These are phyloP conservation scores for Anolis sagrei DNA, from an alignment of 2,113 vertebrate genomes.

Conservation along the genomic window DNA sequence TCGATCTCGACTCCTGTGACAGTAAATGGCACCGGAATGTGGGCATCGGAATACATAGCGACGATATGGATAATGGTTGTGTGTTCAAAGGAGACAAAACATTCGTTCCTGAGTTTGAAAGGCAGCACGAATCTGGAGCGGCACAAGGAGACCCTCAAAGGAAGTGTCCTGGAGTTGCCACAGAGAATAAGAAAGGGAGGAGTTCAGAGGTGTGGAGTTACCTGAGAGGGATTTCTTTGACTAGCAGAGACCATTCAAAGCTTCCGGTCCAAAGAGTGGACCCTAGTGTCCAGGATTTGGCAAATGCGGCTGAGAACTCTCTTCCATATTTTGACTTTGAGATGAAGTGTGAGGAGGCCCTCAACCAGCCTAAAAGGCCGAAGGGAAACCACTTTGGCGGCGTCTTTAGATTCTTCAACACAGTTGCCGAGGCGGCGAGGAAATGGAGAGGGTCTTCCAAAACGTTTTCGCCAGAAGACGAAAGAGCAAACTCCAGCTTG, in stretches of 20 bases:
- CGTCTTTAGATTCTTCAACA: slow-evolving; percentile 86
- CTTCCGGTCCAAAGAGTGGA: slow-evolving; percentile 80
- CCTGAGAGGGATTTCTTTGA: slow-evolving; percentile 85
- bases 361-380: slow-evolving; percentile 64
- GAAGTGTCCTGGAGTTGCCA: slow-evolving; percentile 70
- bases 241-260: slow-evolving; percentile 77
- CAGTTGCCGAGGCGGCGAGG: slow-evolving; percentile 83
- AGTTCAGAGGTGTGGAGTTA: slow-evolving; percentile 88
- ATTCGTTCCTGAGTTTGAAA: slow-evolving; percentile 72
- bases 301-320: slow-evolving; percentile 74
- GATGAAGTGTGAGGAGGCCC: slow-evolving; percentile 75
- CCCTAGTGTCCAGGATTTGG: slow-evolving; percentile 77
- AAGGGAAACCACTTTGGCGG: slow-evolving; percentile 84
- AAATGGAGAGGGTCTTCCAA: slow-evolving; percentile 85
- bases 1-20: slow-evolving; percentile 68
- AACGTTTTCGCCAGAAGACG: slow-evolving; percentile 80
- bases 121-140: slow-evolving; percentile 71
- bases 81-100: slow-evolving; percentile 56
- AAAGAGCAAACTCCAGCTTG: slow-evolving; percentile 68
- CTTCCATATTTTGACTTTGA: slow-evolving; percentile 78
- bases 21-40: slow-evolving; percentile 69
- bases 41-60: slow-evolving; percentile 61
- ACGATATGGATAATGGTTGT: slow-evolving; percentile 70
- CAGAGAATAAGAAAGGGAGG: slow-evolving; percentile 75
- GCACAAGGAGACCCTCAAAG: slow-evolving; percentile 74